phyloP scores from a whole-genome alignment of 2,888 invertebrate genomes.

The Yponomeuta sedellus region DNA sequence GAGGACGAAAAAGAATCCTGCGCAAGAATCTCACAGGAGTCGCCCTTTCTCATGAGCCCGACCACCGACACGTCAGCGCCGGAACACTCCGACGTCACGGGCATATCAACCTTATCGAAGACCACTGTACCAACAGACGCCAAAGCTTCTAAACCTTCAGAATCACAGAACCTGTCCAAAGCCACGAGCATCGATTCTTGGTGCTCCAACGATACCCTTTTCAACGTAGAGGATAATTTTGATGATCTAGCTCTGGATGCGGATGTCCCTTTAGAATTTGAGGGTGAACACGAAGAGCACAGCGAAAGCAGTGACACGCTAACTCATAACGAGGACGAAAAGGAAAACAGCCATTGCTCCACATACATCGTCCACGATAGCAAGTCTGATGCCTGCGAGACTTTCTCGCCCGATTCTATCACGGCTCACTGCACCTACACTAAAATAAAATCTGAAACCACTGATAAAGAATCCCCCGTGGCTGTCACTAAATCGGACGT shows the following conservation, averaged over 20 bases:
- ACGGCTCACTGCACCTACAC: slow-evolving; percentile 62
- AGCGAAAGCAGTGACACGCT: slow-evolving; percentile 63
- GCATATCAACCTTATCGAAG: slow-evolving; percentile 66
- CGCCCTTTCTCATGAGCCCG: slow-evolving; percentile 63
- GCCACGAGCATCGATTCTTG: slow-evolving; percentile 80
- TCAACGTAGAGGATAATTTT: slow-evolving; percentile 78
- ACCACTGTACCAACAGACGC: slow-evolving; percentile 67
- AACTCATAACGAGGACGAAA: slow-evolving; percentile 59
- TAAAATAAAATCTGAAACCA: slow-evolving; percentile 50
- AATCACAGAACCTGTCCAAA: slow-evolving; percentile 64
- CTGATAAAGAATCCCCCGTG: slow-evolving; percentile 41
- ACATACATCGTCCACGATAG: slow-evolving; percentile 65
- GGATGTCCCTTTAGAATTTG: slow-evolving; percentile 43
- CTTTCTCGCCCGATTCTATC: slow-evolving; percentile 64
- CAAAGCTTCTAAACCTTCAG: slow-evolving; percentile 65
- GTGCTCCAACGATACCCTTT: slow-evolving; percentile 80
- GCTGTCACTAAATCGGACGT: slow-evolving; percentile 45
- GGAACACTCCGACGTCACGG: slow-evolving; percentile 51
- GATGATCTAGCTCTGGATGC: slow-evolving; percentile 64
- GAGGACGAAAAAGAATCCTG: slow-evolving; percentile 52
- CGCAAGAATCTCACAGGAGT: slow-evolving; percentile 61
- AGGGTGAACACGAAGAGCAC: slow-evolving; percentile 30
- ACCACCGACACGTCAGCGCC: slow-evolving; percentile 57
- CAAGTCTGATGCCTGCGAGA: slow-evolving; percentile 55
- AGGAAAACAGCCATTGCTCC: slow-evolving; percentile 54